Conservation (phyloP, 2,888 invertebrate species). For the Tineola bisselliella region DNA sequence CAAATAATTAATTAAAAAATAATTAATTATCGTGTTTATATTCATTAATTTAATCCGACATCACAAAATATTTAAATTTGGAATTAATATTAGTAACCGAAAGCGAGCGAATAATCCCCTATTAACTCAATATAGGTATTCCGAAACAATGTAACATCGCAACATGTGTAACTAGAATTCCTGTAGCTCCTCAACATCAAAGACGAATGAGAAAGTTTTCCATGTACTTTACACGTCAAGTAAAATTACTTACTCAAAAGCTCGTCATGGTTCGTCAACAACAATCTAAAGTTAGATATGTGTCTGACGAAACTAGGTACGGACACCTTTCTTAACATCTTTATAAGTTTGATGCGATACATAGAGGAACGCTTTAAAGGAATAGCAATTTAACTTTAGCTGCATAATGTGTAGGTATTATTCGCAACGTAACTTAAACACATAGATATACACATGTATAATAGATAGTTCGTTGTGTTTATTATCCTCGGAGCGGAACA, state of each 20-base stretch:
- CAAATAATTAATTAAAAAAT: too few species aligned
- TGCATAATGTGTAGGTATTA: too few species aligned
- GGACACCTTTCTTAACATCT: not conserved
- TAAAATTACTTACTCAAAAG: slow-evolving; percentile 3
- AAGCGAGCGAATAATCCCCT: not conserved
- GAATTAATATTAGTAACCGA: too few species aligned
- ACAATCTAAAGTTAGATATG: slow-evolving; percentile 8
- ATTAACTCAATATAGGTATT: not conserved
- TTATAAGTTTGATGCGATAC: not conserved
- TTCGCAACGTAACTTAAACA: too few species aligned
- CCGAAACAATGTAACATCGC: not conserved
- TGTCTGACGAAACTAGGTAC: not conserved
- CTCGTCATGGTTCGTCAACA: not conserved
- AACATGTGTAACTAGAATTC: not conserved
- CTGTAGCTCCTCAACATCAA: not conserved
- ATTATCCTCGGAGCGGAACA: not conserved
- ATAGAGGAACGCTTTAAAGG: not conserved
- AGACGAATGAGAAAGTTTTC: not conserved
- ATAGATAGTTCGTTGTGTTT: not conserved
- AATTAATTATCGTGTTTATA: too few species aligned
- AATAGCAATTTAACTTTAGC: not conserved
- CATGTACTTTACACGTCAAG: slow-evolving; percentile 2
- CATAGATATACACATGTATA: not conserved
- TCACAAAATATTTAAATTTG: too few species aligned
- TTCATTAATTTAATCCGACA: too few species aligned